Percentiles rank a stretch among this genome's conserved stretches.
Conservation (phyloP, 1,140 invertebrate species). For the Anastrepha ludens region DNA sequence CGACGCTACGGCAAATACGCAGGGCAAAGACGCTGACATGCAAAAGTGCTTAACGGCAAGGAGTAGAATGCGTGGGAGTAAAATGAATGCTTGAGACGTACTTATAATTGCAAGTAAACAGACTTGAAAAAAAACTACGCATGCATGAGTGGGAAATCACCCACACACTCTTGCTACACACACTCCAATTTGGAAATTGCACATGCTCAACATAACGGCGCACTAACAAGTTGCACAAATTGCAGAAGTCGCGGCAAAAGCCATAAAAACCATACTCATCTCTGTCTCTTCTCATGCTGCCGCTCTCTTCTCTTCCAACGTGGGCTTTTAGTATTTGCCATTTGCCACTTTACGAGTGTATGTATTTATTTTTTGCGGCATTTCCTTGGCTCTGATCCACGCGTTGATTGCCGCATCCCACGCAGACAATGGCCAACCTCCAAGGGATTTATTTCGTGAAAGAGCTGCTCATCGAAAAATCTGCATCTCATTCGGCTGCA, state of each 20-base stretch:
- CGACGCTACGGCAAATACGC: not conserved
- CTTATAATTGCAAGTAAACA: not conserved
- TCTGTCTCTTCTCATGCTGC: not conserved
- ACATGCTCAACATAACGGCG: not conserved
- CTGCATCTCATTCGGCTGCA: too few relatives aligned
- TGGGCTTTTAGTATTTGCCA: not conserved
- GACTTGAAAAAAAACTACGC: not conserved
- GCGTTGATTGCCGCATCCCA: not conserved
- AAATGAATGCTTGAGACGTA: not conserved
- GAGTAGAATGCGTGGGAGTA: not conserved
- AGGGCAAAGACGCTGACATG: not conserved
- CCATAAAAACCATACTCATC: not conserved
- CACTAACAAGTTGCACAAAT: conserved; percentile 30
- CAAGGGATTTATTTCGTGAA: too few relatives aligned
- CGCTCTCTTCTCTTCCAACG: not conserved
- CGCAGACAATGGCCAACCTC: not conserved
- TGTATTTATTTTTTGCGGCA: not conserved
- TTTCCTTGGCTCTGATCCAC: not conserved
- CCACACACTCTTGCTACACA: not conserved
- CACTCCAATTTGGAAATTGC: not conserved
- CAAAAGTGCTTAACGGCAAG: not conserved
- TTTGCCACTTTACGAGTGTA: not conserved
- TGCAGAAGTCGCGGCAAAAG: conserved; percentile 4
- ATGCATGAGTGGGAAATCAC: not conserved
- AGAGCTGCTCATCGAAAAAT: too few relatives aligned